Evolutionary conservation across 2,113 vertebrate genomes (phyloP).

Genomic region (Dipodomys spectabilis): DNA sequence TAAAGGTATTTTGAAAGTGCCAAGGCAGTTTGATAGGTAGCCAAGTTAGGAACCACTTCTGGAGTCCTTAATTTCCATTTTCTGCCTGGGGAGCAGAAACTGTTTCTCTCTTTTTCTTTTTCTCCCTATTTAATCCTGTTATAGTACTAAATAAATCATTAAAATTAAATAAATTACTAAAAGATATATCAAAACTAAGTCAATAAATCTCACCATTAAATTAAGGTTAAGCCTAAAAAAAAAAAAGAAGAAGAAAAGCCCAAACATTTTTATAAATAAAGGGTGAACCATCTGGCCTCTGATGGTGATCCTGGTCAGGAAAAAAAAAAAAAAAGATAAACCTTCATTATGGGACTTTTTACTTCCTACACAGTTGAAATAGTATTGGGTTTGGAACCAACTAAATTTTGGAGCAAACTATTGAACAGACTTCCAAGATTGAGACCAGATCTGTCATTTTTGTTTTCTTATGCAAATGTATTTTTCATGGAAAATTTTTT

Average conservation of each 20-base stretch:
- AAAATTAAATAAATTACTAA: too few relatives aligned
- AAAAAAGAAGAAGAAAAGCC: too few relatives aligned
- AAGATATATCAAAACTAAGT: too few relatives aligned
- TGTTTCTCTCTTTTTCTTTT: too few relatives aligned
- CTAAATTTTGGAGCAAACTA: slow-evolving; percentile 11
- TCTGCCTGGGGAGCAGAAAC: too few relatives aligned
- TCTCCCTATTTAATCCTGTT: too few relatives aligned
- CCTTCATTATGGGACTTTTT: neutral
- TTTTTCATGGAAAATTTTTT: slow-evolving; percentile 15
- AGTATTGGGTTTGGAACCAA: slow-evolving; percentile 35
- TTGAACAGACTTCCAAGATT: slow-evolving; percentile 41
- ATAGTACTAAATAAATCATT: too few relatives aligned
- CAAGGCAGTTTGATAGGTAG: neutral
- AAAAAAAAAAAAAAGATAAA: neutral
- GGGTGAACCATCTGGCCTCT: neutral
- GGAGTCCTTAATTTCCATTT: too few relatives aligned
- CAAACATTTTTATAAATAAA: too few relatives aligned
- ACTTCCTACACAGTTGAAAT: slow-evolving; percentile 29
- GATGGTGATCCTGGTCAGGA: neutral
- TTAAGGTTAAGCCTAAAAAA: too few relatives aligned
- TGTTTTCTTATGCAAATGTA: neutral
- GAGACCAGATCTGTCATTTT: neutral
- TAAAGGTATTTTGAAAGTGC: slow-evolving; percentile 19
- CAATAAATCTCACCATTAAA: too few relatives aligned
- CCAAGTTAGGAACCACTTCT: slow-evolving; percentile 27